Evolutionary conservation across 2,797 vertebrate species (phyloP), one percentile per base, ranked within the genome.

Genomic region (Vespertilio murinus): DNA sequence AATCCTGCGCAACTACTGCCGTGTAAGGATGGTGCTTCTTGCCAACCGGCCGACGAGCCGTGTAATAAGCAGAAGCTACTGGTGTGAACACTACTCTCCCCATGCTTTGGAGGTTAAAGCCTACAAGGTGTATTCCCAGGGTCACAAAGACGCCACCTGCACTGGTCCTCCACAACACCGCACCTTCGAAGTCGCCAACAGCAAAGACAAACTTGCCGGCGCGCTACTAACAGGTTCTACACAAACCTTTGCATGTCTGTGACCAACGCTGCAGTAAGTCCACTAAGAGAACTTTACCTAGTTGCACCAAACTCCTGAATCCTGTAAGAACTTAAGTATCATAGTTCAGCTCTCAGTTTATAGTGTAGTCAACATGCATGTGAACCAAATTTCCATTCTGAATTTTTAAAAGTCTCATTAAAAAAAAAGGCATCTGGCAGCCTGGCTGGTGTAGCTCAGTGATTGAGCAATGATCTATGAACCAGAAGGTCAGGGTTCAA

Each of bases 331-430:
- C 33, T 73, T 38, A 93, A 88, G 64, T 14, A 65, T 23, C 70
- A 42, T 25, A 81, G 49, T 61, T 95, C 25, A 80, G 47, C 54
- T 95, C 52, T 79, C 54, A 40, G 79, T 67, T 87, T 61, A 86
- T 42, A 93, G 79, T 20, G 33, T 91, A 81, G 80, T 61, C 83
- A 85, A 88, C 33, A 65, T 45, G 35, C n/a, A 42, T 78, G 83
- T 96, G 70, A 90, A 91, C 69, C 54, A 80, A 92, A 95, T 87
- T 96, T 89, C 33, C 30, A 88, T 59, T 90, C 88, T 38, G 70
- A 28, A 78, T 74, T 81, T 88, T 89, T 91, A 47, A 89, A 91
- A 88, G 71, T n/a, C 52, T 33, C n/a, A 67, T 87, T n/a, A n/a
- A n/a, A 64, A 82, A 84, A 91, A 93, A 33, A 6, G 25, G 64